Conservation (phyloP, 2,113 vertebrate genomes). For the Eurystomus gularis region DNA sequence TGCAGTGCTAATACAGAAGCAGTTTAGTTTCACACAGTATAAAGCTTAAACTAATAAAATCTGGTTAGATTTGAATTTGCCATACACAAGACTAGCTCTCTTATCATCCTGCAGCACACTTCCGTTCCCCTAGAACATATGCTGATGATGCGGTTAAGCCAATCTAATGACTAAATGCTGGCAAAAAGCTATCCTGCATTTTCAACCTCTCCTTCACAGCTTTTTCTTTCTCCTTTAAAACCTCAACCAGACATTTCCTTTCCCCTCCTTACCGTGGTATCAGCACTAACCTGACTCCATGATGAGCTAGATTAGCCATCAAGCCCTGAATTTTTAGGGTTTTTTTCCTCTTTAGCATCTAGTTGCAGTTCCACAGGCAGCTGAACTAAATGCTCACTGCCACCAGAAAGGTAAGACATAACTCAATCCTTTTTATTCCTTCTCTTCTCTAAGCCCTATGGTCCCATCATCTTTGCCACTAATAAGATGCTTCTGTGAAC, state of each 20-base stretch:
- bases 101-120: not conserved
- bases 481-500: not conserved
- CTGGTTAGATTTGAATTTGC: not conserved
- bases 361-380: not conserved
- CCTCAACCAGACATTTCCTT: not conserved
- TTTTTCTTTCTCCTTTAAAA: not conserved
- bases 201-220: not conserved
- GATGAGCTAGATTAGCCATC: not conserved
- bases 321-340: not conserved
- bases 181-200: not conserved
- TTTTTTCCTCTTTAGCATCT: not conserved
- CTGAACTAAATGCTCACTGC: not conserved
- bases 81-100: not conserved
- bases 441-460: not conserved
- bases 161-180: not conserved
- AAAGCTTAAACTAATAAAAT: slow-evolving; percentile 1
- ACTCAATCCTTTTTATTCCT: not conserved
- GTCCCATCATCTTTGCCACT: not conserved
- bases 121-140: not conserved
- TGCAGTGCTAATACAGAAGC: not conserved
- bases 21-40: not conserved
- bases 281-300: not conserved
- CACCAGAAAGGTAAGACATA: not conserved
- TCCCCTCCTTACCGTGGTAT: not conserved
- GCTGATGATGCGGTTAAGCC: not conserved